A percentile compares a stretch with the other conserved stretches of the same genome.
Conservation (phyloP, 2,888 invertebrate species). For the Caenorhabditis becei region DNA sequence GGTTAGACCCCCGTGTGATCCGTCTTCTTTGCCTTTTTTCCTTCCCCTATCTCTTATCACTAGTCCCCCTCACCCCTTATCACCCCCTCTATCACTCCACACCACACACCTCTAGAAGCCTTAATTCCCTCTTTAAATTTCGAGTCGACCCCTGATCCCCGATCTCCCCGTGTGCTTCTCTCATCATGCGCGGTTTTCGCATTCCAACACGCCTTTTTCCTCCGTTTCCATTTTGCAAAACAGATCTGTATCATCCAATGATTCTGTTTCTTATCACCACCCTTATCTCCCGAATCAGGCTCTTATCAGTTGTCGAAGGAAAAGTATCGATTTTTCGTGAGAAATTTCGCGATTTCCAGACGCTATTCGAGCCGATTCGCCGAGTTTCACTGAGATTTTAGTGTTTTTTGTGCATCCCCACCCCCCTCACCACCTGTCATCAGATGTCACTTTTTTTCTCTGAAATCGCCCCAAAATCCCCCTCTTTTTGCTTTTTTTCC, state of each 20-base stretch:
- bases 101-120: conserved; percentile 30
- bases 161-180: conserved; percentile 35
- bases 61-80: not conserved
- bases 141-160: conserved; percentile 49
- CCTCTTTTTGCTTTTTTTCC: not conserved
- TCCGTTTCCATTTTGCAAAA: not conserved
- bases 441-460: conserved; percentile 38
- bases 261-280: too few relatives aligned
- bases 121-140: conserved; percentile 53
- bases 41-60: not conserved
- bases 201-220: conserved; percentile 15
- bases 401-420: conserved; percentile 35
- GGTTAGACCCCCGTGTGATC: conserved; percentile 9
- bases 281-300: not conserved
- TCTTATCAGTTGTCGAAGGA: not conserved
- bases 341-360: conserved; percentile 42
- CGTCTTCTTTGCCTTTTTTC: conserved; percentile 5
- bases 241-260: too few relatives aligned
- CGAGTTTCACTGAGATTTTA: conserved; percentile 32
- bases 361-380: not conserved
- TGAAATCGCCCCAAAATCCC: conserved; percentile 43
- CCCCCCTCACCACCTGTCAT: conserved; percentile 29
- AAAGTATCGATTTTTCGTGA: conserved; percentile 11
- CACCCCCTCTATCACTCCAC: not conserved
- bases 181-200: conserved; percentile 45